Evolutionary conservation across 1,140 invertebrate species (phyloP), one percentile per base, ranked within the genome.

Genomic region (Apis laboriosa): DNA sequence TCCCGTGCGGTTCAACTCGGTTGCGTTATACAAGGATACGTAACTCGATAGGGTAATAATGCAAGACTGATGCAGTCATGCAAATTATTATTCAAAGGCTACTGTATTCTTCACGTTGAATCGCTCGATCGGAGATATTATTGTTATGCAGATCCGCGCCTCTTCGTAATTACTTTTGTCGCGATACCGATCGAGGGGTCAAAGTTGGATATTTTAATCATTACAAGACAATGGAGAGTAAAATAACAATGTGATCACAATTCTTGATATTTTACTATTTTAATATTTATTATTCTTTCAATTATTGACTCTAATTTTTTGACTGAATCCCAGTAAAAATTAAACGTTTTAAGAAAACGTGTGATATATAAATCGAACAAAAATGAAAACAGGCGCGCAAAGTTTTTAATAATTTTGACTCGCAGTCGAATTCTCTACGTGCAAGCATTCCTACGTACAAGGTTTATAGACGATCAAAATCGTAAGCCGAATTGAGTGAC

Each of bases 1-100:
- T 75, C 58, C 58, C 67, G 2, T 24, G 17, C 53, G 64, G 55
- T 74, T 80, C 51, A 15, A 84, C 56, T 77, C 60, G 75, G 21
- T 66, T 71, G 28, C 68, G 66, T 70, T 71, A 61, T 60, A 5
- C 5, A 43, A 56, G 77, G 78, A 82, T 87, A 61, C 76, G 86
- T 86, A 87, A 87, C 82, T 77, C 86, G 75, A 84, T 84, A 82
- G 73, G 83, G 77, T 75, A 87, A 85, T 85, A 88, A 86, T 61
- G 78, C 55, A 43, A 74, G 80, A 83, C 80, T 63, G 80, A 87
- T 77, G 86, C 86, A 86, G 71, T 76, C 64, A 73, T 86, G 86
- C 86, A 87, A 87, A 87, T 86, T 85, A 79, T 55, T 72, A 72
- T 86, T 87, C 84, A 80, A 72, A 64, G 82, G 75, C 85, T 76